A percentile compares a stretch with the other conserved stretches of the same genome.
Conservation (phyloP, 2,797 vertebrate species). For the Muscicapa comitata region DNA sequence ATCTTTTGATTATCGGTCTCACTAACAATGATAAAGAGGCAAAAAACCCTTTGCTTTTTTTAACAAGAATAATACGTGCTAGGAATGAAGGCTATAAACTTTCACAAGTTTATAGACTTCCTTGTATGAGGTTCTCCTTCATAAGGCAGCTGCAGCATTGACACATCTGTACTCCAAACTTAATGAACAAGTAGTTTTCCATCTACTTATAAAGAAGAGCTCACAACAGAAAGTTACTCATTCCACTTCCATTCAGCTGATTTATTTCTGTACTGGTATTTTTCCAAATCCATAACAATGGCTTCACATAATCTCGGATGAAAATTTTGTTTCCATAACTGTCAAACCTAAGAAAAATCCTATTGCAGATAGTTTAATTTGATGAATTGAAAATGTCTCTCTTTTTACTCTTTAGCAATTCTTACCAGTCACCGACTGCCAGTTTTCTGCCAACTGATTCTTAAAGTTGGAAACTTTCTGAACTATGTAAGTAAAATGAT, state of each 20-base stretch:
- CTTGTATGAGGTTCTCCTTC: not conserved
- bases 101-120: not conserved
- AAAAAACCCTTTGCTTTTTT: not conserved
- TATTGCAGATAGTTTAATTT: not conserved
- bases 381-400: not conserved
- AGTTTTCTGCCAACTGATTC: slow-evolving; percentile 88
- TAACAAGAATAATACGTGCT: not conserved
- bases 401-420: slow-evolving; percentile 76
- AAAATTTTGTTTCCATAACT: not conserved
- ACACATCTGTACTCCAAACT: not conserved
- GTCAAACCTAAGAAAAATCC: not conserved
- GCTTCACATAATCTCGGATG: not conserved
- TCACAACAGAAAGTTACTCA: not conserved
- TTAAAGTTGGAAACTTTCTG: slow-evolving; percentile 94
- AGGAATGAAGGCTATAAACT: not conserved
- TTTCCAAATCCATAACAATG: not conserved
- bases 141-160: not conserved
- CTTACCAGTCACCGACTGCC: slow-evolving; percentile 82
- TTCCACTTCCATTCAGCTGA: not conserved
- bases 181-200: not conserved
- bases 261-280: not conserved
- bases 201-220: not conserved
- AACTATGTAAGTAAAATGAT: slow-evolving; percentile 85
- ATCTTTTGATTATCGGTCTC: not conserved
- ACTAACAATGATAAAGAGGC: accelerated